These are phyloP conservation scores for Metopolophium dirhodum DNA, from an alignment of 1,140 invertebrate genomes.

Conservation along the genomic window DNA sequence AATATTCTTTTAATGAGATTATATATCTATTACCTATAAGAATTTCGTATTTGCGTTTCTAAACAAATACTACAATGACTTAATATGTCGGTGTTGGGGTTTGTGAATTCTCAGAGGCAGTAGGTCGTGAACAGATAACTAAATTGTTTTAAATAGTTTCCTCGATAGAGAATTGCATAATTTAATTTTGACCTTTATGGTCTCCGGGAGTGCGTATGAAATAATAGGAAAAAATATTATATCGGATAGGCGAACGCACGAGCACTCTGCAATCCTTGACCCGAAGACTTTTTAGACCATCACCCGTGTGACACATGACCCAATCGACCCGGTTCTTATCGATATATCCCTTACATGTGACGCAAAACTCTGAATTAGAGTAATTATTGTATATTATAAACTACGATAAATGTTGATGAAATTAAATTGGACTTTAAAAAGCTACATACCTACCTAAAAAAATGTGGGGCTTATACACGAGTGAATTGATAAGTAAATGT, in stretches of 20 bases:
- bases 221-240: conserved; percentile 34
- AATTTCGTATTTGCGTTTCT: background rate
- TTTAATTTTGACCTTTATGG: conserved; percentile 42
- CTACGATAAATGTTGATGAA: background rate
- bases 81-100: background rate
- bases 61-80: background rate
- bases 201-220: conserved; percentile 1
- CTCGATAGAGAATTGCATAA: conserved; percentile 34
- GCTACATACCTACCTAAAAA: background rate
- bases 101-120: conserved; percentile 4
- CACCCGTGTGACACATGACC: conserved; percentile 56
- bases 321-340: conserved; percentile 42
- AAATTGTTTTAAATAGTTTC: background rate
- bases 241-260: conserved; percentile 21
- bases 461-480: background rate
- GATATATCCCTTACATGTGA: conserved; percentile 44
- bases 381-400: conserved; percentile 32
- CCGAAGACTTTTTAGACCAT: conserved; percentile 51
- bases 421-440: conserved; percentile 14
- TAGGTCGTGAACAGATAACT: background rate
- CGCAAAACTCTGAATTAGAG: conserved; percentile 48
- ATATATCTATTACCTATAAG: background rate
- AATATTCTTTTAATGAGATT: background rate
- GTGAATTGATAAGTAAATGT: background rate
- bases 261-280: conserved; percentile 44